These are phyloP conservation scores for Caloenas nicobarica DNA, from an alignment of 2,113 vertebrate species.

Conservation along the genomic window DNA sequence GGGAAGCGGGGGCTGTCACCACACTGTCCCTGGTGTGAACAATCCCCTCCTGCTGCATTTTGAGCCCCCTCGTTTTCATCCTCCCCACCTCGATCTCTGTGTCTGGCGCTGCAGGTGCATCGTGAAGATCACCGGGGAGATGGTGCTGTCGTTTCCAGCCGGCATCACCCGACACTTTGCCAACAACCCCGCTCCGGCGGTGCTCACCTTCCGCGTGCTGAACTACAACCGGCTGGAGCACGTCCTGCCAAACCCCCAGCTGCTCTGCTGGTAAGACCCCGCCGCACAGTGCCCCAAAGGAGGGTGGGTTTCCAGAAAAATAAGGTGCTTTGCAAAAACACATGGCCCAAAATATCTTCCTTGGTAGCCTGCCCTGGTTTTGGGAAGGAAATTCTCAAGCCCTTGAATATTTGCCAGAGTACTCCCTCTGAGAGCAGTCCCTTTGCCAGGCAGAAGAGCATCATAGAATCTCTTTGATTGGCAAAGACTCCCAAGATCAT, in stretches of 20 bases:
- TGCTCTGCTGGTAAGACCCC: conserved; percentile 90
- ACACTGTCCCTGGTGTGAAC: no score
- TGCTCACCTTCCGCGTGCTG: conserved; percentile 91
- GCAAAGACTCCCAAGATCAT: no score
- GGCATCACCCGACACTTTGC: conserved; percentile 97
- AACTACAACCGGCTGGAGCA: conserved; percentile 94
- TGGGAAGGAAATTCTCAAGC: background rate
- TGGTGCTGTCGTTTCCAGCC: conserved; percentile 95
- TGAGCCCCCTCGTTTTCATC: background rate
- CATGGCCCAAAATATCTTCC: rapidly evolving
- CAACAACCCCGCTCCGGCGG: conserved; percentile 87
- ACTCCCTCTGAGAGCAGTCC: background rate
- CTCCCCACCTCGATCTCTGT: background rate
- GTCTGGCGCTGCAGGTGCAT: conserved; percentile 81
- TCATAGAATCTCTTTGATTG: no score
- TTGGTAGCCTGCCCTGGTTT: background rate
- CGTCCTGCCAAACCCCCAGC: conserved; percentile 96
- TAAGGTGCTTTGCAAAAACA: background rate
- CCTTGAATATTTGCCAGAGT: rapidly evolving
- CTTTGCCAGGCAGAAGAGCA: background rate
- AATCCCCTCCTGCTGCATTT: background rate
- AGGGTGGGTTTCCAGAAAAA: rapidly evolving
- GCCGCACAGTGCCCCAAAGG: rapidly evolving
- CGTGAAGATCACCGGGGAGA: conserved; percentile 96
- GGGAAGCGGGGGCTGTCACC: no score